Base-by-base conservation (phyloP, 2,888 invertebrate genomes). In the Megastigmus dorsalis region DNA sequence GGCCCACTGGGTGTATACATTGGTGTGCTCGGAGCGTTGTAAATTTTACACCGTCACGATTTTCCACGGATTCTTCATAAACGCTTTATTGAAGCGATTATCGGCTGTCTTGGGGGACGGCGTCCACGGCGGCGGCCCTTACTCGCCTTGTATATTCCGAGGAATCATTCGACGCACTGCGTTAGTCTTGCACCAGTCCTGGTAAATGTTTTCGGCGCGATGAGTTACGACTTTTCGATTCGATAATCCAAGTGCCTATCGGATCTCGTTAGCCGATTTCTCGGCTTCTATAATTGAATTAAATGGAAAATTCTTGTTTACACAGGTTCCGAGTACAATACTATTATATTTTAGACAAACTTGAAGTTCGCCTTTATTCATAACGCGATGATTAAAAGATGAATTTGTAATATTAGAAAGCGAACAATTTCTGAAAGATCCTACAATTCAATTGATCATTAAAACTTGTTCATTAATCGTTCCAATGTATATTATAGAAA, bases 1-100 rank as follows among this genome's bases (percentile, higher is more conserved):
- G n/a, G n/a, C n/a, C n/a, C n/a, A n/a, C n/a, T n/a, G n/a, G n/a
- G n/a, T n/a, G n/a, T n/a, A n/a, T n/a, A n/a, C n/a, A n/a, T n/a
- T 26, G 3, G 33, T 13, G 3, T 15, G 10, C 30, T 43, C 10
- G 6, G 30, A 59, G 18, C 28, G 7, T 57, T 45, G 48, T 50
- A 66, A 65, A 72, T 72, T 72, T n/a, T 30, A 59, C 57, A 26
- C n/a, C 33, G 33, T 63, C 52, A 41, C 66, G 52, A 66, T 66
- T 72, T 65, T 52, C 45, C 38, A n/a, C 18, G 18, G 41, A 30
- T 48, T 54, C 62, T 33, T 36, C 33, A 59, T 38, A 62, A 69
- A 30, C 43, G 38, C 60, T 69, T 60, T 62, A 69, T 69, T 69
- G 57, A 55, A 15, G 23, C 55, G 38, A 57, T 57, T 63, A 63